Evolutionary conservation across 2,888 invertebrate species (phyloP).

Genomic region (Oasisia sp.): DNA sequence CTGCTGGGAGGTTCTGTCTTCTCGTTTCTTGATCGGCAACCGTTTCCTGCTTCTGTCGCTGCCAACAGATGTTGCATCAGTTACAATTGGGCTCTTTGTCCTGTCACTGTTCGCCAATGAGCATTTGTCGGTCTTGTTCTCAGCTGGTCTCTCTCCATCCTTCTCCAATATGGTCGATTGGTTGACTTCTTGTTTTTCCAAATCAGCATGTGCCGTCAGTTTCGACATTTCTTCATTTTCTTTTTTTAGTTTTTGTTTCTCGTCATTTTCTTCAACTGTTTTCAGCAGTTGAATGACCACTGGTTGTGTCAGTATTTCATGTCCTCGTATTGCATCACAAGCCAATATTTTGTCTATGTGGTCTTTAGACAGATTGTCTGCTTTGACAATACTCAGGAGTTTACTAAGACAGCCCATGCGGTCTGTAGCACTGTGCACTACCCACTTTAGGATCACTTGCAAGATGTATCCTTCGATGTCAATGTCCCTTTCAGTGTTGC

Average conservation of each 20-base stretch:
- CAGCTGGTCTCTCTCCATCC: neutral
- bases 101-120: neutral
- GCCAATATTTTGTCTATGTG: neutral
- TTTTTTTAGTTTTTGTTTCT: neutral
- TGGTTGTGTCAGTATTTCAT: neutral
- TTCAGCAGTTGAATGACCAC: neutral
- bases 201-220: neutral
- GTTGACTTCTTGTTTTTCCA: neutral
- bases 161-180: neutral
- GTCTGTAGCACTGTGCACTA: neutral
- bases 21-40: neutral
- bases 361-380: neutral
- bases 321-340: neutral
- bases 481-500: neutral
- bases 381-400: neutral
- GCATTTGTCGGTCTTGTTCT: neutral
- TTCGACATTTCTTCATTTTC: neutral
- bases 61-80: neutral
- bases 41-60: neutral
- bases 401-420: neutral
- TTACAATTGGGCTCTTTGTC: neutral
- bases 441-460: constrained; percentile 3
- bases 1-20: neutral
- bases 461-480: constrained; percentile 6
- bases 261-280: neutral